A percentile compares a stretch with the other conserved stretches of the same genome.
phyloP scores from a whole-genome alignment of 2,797 vertebrate genomes.

The Acipenser transmontanus region DNA sequence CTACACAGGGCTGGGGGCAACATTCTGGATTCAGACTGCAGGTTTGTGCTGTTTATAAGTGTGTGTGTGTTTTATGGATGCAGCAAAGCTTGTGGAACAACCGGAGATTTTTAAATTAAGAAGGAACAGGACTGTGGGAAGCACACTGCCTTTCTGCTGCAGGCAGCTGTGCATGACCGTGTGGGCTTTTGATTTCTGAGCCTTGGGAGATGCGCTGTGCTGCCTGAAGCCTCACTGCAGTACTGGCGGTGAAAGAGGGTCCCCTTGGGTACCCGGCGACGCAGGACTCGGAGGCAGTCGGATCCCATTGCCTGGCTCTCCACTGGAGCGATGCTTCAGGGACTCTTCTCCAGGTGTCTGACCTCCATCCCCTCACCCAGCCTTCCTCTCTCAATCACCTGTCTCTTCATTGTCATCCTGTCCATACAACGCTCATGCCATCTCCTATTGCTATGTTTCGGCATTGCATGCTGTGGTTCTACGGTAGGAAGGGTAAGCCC shows the following conservation, averaged over 20 bases:
- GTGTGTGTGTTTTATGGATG: too few species aligned
- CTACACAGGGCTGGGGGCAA: too few species aligned
- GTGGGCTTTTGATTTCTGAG: too few species aligned
- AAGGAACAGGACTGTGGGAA: too few species aligned
- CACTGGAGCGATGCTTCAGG: conserved; percentile 60
- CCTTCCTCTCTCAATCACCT: conserved; percentile 52
- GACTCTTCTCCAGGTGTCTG: conserved; percentile 72
- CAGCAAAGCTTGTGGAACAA: too few species aligned
- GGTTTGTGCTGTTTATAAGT: too few species aligned
- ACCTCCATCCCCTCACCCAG: conserved; percentile 68
- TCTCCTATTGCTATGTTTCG: conserved; percentile 96
- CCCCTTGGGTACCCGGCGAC: conserved; percentile 25
- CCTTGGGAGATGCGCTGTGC: background rate
- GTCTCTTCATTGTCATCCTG: conserved; percentile 25
- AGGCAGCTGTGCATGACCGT: too few species aligned
- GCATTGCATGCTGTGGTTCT: conserved; percentile 99
- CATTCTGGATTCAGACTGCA: too few species aligned
- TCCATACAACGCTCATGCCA: conserved; percentile 70
- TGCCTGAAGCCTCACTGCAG: background rate
- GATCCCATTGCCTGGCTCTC: conserved; percentile 44
- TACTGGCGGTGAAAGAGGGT: background rate
- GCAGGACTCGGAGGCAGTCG: conserved; percentile 45
- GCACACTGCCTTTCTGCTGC: too few species aligned
- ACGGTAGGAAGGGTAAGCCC: conserved; percentile 96
- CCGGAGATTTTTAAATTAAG: too few species aligned